Evolutionary conservation across 2,888 invertebrate genomes (phyloP).

Genomic region (Pachydiplax longipennis): DNA sequence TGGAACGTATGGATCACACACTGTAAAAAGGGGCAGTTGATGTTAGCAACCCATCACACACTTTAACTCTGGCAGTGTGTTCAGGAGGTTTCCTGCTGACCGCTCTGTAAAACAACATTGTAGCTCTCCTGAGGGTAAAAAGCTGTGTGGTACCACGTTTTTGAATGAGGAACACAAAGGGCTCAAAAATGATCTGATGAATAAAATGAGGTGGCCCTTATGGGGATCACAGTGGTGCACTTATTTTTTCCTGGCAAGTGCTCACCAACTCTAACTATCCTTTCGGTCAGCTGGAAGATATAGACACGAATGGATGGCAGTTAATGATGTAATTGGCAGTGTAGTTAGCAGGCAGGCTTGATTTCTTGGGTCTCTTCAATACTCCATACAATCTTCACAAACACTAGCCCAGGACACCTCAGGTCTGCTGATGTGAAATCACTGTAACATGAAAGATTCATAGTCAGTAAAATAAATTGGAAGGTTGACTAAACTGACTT

Average conservation of each 20-base stretch:
- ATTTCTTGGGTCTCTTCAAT: neutral
- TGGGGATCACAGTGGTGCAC: slow-evolving; percentile 40
- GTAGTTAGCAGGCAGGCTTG: slow-evolving; percentile 23
- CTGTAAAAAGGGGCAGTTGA: neutral
- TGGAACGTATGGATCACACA: slow-evolving; percentile 32
- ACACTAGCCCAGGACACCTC: neutral
- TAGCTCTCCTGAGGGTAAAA: neutral
- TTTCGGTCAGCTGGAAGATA: neutral
- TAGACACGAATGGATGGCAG: slow-evolving; percentile 8
- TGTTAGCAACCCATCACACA: slow-evolving; percentile 19
- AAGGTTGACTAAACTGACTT: neutral
- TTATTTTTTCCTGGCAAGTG: slow-evolving; percentile 37
- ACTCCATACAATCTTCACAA: neutral
- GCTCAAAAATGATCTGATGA: slow-evolving; percentile 9
- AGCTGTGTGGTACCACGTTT: neutral
- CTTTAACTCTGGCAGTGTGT: slow-evolving; percentile 33
- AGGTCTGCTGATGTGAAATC: slow-evolving; percentile 28
- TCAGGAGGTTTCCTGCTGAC: slow-evolving; percentile 18
- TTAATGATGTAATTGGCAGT: slow-evolving; percentile 24
- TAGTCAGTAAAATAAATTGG: neutral
- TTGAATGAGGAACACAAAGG: slow-evolving; percentile 36
- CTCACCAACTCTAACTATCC: slow-evolving; percentile 17
- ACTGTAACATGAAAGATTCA: neutral
- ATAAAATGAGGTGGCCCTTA: slow-evolving; percentile 33
- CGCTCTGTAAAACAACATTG: slow-evolving; percentile 12